Evolutionary conservation across 1,140 invertebrate species (phyloP).

Genomic region (Battus philenor): DNA sequence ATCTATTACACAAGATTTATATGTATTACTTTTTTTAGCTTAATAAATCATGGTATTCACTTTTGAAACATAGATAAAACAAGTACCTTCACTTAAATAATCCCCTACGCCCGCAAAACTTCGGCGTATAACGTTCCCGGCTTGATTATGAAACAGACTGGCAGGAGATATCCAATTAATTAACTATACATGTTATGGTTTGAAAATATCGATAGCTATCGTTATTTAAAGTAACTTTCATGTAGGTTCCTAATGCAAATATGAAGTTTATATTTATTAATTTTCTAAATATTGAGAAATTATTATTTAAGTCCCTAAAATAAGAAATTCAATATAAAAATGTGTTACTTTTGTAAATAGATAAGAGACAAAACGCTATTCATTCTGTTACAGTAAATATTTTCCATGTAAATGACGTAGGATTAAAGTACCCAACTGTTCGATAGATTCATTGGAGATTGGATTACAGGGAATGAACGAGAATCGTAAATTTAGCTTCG

Average conservation of each 20-base stretch:
- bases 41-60: no score
- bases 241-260: no score
- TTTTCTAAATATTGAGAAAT: no score
- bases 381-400: no score
- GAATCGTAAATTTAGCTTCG: neutral
- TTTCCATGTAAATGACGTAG: no score
- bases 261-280: no score
- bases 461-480: neutral
- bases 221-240: conserved; percentile 2
- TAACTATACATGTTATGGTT: conserved; percentile 13
- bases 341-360: no score
- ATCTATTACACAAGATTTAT: no score
- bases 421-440: neutral
- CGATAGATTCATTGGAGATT: neutral
- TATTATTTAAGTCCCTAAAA: no score
- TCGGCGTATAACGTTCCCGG: neutral
- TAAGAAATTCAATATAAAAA: no score
- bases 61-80: neutral
- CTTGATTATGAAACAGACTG: conserved; percentile 5
- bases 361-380: no score
- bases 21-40: no score
- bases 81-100: conserved; percentile 1
- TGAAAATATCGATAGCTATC: conserved; percentile 7
- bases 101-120: conserved; percentile 4
- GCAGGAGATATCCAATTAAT: conserved; percentile 10